Conservation (phyloP, 2,797 vertebrate species). For the Clamator glandarius region DNA sequence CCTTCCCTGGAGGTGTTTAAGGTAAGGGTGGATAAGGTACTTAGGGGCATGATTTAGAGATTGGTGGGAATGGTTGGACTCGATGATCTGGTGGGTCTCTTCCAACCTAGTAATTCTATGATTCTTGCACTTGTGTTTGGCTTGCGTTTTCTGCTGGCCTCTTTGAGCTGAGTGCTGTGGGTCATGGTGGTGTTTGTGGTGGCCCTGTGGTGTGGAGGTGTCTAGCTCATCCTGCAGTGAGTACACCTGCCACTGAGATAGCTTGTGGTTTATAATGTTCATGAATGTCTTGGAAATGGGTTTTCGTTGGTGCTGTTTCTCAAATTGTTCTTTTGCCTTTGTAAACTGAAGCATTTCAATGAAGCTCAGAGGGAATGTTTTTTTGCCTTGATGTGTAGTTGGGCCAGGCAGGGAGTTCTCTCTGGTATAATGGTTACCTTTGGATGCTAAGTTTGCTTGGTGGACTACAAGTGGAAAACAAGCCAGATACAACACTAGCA, state of each 20-base stretch:
- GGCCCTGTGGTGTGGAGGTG: background rate
- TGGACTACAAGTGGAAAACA: background rate
- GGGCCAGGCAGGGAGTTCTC: background rate
- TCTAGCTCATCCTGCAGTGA: accelerated
- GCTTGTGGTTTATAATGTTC: accelerated
- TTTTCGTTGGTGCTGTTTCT: background rate
- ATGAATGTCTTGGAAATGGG: background rate
- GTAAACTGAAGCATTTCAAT: background rate
- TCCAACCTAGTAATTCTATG: too few species aligned
- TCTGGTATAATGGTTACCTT: accelerated
- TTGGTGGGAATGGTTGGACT: too few species aligned
- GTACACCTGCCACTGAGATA: accelerated
- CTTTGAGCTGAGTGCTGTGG: background rate
- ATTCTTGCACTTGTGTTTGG: background rate
- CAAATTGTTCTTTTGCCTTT: background rate
- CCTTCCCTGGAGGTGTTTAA: too few species aligned
- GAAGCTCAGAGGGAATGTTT: background rate
- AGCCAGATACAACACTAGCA: background rate
- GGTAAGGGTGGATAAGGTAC: too few species aligned
- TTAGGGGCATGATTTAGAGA: too few species aligned
- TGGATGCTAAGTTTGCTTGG: background rate
- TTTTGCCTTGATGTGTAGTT: accelerated
- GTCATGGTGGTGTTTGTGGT: background rate
- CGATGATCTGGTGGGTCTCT: too few species aligned
- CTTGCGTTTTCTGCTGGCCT: background rate